Percentiles rank a stretch among this genome's conserved stretches.
These are phyloP conservation scores for Formica selysi DNA, from an alignment of 1,140 invertebrate species.

Conservation along the genomic window DNA sequence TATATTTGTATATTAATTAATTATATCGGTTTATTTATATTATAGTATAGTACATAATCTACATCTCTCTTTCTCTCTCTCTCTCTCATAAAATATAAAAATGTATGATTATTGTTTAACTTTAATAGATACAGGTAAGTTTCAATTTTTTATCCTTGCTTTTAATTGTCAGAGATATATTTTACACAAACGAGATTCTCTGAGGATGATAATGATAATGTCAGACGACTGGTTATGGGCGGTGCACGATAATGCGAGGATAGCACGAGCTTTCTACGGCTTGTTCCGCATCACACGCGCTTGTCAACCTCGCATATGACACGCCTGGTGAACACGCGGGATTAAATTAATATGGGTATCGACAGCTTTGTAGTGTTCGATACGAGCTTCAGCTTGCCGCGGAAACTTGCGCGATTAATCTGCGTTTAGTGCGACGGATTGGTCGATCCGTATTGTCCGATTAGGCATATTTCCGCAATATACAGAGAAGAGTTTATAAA, in stretches of 20 bases:
- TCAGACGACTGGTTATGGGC: constrained; percentile 66
- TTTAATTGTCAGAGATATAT: not conserved
- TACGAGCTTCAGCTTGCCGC: constrained; percentile 17
- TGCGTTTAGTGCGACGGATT: constrained; percentile 19
- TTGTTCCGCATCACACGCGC: constrained; percentile 59
- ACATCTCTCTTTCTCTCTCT: not conserved
- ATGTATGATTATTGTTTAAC: not conserved
- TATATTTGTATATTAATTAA: no score
- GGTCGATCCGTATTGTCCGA: constrained; percentile 12
- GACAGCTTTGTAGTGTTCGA: constrained; percentile 52
- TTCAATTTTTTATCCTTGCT: not conserved
- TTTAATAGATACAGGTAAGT: not conserved
- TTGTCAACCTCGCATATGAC: constrained; percentile 66
- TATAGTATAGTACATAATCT: not conserved
- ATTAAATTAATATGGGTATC: constrained; percentile 71
- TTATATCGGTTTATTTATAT: no score
- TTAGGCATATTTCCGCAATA: constrained; percentile 5
- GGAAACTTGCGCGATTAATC: constrained; percentile 44
- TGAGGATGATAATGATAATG: constrained; percentile 49
- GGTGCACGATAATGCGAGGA: constrained; percentile 54
- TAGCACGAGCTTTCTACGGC: constrained; percentile 53
- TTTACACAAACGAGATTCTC: not conserved
- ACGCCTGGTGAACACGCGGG: constrained; percentile 52
- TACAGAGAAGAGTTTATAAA: not conserved
- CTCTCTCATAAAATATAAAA: not conserved